phyloP scores from a whole-genome alignment of 2,113 vertebrate genomes.

The Actenoides hombroni region DNA sequence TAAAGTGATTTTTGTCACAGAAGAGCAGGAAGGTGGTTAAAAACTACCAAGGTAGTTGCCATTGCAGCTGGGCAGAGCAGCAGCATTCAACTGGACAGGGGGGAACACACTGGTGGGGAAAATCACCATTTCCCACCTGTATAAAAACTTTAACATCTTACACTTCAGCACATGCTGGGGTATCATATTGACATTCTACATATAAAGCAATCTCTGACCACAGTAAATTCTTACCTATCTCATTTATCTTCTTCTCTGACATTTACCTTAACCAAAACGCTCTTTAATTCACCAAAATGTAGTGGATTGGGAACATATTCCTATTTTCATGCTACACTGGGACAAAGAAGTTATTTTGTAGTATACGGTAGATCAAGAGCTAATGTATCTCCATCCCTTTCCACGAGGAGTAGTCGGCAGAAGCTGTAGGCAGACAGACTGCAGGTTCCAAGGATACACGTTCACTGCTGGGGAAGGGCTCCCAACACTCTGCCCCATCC shows the following conservation, averaged over 20 bases:
- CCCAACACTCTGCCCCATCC: neutral
- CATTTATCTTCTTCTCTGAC: neutral
- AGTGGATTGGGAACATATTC: neutral
- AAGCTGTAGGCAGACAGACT: rapidly evolving
- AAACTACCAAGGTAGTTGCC: neutral
- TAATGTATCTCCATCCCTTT: neutral
- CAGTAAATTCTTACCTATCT: neutral
- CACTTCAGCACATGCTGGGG: neutral
- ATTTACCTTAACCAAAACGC: neutral
- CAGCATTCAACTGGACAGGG: neutral
- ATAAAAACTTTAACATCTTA: neutral
- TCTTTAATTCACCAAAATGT: neutral
- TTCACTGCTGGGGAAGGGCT: neutral
- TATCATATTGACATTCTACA: neutral
- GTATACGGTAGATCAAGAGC: neutral
- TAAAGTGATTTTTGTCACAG: neutral
- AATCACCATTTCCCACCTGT: neutral
- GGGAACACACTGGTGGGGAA: neutral
- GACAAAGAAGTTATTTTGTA: neutral
- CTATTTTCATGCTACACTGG: neutral
- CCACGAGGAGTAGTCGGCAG: neutral
- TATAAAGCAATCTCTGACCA: neutral
- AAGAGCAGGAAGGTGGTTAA: neutral
- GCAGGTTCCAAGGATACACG: neutral
- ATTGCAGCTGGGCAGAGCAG: neutral